Evolutionary conservation across 2,797 vertebrate species (phyloP).

Genomic region (Cichlasoma orientale): DNA sequence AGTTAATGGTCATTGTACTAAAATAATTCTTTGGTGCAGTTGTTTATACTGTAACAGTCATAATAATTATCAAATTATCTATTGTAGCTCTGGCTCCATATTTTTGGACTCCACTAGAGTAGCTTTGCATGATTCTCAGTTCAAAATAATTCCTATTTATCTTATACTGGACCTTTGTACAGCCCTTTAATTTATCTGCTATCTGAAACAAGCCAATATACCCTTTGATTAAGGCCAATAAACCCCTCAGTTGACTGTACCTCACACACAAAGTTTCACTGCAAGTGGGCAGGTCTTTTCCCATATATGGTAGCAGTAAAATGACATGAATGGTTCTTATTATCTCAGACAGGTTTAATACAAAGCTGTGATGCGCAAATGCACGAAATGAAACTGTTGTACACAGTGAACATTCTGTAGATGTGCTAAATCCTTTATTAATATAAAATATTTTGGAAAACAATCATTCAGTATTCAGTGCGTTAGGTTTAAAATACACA

Average conservation of each 20-base stretch:
- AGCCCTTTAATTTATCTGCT: neutral
- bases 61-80: neutral
- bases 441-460: no score
- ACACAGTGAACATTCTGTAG: neutral
- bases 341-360: neutral
- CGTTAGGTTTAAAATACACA: no score
- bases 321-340: no score
- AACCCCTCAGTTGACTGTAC: neutral
- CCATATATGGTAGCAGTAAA: neutral
- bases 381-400: no score
- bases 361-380: neutral
- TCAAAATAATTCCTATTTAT: neutral
- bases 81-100: accelerated
- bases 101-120: neutral
- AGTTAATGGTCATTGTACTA: no score
- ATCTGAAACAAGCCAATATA: neutral
- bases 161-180: neutral
- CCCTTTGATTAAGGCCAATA: neutral
- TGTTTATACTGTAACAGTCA: neutral
- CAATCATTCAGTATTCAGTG: no score
- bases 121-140: neutral
- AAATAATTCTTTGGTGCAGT: neutral
- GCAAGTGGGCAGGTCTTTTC: neutral
- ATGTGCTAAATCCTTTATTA: neutral
- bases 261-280: neutral